phyloP scores from a whole-genome alignment of 2,888 invertebrate genomes.

The Caenorhabditis plicata region DNA sequence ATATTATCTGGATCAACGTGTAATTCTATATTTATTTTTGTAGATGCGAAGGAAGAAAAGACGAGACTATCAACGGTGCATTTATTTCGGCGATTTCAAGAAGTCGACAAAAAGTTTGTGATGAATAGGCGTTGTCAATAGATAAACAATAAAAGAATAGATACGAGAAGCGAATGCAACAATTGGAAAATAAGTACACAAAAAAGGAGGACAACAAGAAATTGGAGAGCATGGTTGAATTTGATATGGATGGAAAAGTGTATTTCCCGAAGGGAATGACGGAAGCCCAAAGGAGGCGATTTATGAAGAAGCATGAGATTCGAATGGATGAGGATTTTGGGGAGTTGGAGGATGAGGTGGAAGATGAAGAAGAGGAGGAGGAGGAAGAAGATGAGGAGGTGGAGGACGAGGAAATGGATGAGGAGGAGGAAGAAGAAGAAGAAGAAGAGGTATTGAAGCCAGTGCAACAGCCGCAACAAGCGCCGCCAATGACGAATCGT shows the following conservation, averaged over 20 bases:
- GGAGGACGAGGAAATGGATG: not conserved
- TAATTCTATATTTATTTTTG: no score
- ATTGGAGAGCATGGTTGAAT: not conserved
- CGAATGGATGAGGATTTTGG: not conserved
- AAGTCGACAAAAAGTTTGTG: conserved; percentile 12
- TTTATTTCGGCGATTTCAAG: no score
- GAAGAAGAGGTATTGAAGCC: no score
- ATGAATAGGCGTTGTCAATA: not conserved
- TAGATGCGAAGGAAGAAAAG: no score
- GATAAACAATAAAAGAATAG: not conserved
- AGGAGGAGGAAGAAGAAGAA: no score
- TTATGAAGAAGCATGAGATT: not conserved
- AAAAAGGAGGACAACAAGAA: not conserved
- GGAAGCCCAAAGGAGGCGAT: not conserved
- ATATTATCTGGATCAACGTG: no score
- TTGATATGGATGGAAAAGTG: not conserved
- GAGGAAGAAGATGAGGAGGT: conserved; percentile 7
- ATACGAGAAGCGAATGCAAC: not conserved
- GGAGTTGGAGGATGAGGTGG: no score
- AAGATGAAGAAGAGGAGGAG: conserved; percentile 2
- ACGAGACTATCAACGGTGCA: no score
- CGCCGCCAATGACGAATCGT: not conserved
- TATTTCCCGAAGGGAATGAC: not conserved
- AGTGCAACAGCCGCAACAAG: not conserved
- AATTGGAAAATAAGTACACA: not conserved